Conservation (phyloP, 2,113 vertebrate genomes). For the Campylomormyrus numenius region DNA sequence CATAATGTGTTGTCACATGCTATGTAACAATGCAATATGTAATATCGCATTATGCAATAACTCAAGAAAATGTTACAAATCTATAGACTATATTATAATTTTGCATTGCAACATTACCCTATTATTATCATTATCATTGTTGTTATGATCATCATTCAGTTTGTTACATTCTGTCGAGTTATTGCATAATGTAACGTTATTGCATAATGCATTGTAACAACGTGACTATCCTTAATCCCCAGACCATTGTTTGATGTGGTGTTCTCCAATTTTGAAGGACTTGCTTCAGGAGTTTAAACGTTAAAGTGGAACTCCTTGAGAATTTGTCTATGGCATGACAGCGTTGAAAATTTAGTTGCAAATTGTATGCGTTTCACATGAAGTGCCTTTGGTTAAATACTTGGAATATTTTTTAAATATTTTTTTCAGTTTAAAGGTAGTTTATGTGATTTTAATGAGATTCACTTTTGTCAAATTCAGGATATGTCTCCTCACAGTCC, state of each 20-base stretch:
- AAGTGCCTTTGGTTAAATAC: slow-evolving; percentile 79
- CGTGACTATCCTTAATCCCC: slow-evolving; percentile 60
- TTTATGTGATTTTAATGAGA: neutral
- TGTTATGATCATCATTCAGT: neutral
- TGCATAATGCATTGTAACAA: neutral
- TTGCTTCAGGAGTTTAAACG: slow-evolving; percentile 53
- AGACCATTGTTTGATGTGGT: slow-evolving; percentile 53
- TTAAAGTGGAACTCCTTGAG: neutral
- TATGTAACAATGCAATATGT: neutral
- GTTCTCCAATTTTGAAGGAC: slow-evolving; percentile 51
- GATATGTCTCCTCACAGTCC: neutral
- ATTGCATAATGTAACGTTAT: neutral
- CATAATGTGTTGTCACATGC: no score
- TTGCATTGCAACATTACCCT: neutral
- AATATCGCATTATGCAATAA: neutral
- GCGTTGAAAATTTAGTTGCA: slow-evolving; percentile 67
- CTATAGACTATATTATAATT: neutral
- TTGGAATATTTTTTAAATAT: neutral
- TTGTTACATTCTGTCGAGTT: neutral
- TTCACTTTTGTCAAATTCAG: neutral
- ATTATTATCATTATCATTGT: neutral
- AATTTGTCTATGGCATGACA: slow-evolving; percentile 58
- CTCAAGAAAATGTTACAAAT: neutral
- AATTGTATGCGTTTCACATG: slow-evolving; percentile 79
- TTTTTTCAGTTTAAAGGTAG: neutral